Percentiles rank a stretch among this genome's conserved stretches.
phyloP scores from a whole-genome alignment of 2,113 vertebrate species.

The Aphelocoma coerulescens region DNA sequence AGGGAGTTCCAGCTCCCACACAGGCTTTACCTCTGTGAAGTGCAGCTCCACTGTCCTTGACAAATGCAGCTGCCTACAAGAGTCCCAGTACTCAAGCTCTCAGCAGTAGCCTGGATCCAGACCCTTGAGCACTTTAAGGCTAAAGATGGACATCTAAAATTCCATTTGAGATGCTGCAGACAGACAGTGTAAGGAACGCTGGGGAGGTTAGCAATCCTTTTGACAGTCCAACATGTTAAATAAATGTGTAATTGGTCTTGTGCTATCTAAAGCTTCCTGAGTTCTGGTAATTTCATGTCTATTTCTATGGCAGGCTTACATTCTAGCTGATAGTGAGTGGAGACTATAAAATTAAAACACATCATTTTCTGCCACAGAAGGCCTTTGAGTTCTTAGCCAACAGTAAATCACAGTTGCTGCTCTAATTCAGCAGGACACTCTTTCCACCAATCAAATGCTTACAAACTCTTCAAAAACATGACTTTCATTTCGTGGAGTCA shows the following conservation, averaged over 20 bases:
- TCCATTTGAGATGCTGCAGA: not conserved
- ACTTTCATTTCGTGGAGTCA: not conserved
- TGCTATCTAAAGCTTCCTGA: fast-evolving
- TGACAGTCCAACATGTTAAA: not conserved
- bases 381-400: not conserved
- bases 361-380: not conserved
- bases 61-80: not conserved
- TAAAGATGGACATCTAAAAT: not conserved
- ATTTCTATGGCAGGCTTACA: not conserved
- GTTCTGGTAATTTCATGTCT: not conserved
- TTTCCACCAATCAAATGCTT: not conserved
- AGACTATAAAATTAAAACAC: not conserved
- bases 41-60: not conserved
- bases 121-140: not conserved
- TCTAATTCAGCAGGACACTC: not conserved
- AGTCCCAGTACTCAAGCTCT: not conserved
- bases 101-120: not conserved
- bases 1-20: not conserved
- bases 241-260: not conserved
- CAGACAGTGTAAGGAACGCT: not conserved
- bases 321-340: not conserved
- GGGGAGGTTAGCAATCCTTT: not conserved
- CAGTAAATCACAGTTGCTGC: not conserved
- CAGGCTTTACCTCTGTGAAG: not conserved
- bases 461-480: not conserved